Conservation (phyloP, 2,888 invertebrate species). For the Ophioninae sp. region DNA sequence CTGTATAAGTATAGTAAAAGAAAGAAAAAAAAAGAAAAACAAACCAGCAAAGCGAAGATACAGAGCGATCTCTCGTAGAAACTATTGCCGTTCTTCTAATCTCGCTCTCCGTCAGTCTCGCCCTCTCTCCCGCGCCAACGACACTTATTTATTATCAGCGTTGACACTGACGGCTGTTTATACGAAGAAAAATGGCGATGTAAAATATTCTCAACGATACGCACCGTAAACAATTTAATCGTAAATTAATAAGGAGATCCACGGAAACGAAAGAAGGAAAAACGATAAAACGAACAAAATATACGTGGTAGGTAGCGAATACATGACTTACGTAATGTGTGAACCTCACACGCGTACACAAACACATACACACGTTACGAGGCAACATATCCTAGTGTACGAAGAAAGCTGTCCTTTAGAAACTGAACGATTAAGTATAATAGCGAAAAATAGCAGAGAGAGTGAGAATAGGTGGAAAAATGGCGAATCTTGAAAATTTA, state of each 20-base stretch:
- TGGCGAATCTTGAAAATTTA: constrained; percentile 37
- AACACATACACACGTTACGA: constrained; percentile 73
- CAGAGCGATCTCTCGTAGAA: constrained; percentile 33
- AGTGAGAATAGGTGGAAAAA: neutral
- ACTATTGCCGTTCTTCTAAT: constrained; percentile 8
- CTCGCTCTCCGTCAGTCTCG: constrained; percentile 48
- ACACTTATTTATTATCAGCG: constrained; percentile 63
- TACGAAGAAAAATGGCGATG: constrained; percentile 66
- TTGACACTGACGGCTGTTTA: constrained; percentile 64
- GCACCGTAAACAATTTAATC: constrained; percentile 69
- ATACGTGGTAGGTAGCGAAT: constrained; percentile 59
- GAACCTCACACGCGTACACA: neutral
- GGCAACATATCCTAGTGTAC: constrained; percentile 80
- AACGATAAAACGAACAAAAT: constrained; percentile 48
- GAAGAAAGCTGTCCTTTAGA: constrained; percentile 68
- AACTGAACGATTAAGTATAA: constrained; percentile 59
- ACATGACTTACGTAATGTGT: constrained; percentile 75
- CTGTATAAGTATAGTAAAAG: constrained; percentile 17
- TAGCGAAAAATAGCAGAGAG: constrained; percentile 32
- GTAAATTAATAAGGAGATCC: constrained; percentile 63
- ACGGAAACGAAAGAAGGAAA: constrained; percentile 39
- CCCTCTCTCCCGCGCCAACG: constrained; percentile 54
- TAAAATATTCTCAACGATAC: constrained; percentile 77
- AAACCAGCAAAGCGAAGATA: constrained; percentile 41
- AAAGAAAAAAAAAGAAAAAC: constrained; percentile 35